phyloP scores from a whole-genome alignment of 2,113 vertebrate genomes.

The Lontra canadensis region DNA sequence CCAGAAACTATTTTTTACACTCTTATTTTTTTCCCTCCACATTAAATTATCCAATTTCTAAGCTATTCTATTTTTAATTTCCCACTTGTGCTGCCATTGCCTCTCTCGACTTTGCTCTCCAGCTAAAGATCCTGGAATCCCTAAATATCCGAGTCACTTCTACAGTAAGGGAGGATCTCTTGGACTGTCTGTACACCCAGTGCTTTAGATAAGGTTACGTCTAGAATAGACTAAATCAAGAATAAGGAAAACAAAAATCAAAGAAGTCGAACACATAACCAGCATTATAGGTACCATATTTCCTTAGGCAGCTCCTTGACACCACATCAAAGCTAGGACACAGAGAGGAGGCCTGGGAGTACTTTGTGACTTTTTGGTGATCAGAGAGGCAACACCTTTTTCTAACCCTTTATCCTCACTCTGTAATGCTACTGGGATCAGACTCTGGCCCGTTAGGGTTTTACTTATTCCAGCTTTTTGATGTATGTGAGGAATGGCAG shows the following conservation, averaged over 20 bases:
- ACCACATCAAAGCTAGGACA: neutral
- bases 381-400: neutral
- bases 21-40: neutral
- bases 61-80: neutral
- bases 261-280: neutral
- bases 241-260: neutral
- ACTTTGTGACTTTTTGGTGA: neutral
- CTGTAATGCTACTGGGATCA: neutral
- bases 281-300: neutral
- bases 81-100: neutral
- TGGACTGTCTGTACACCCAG: neutral
- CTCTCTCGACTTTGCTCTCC: neutral
- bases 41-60: neutral
- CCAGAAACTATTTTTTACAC: neutral
- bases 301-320: neutral
- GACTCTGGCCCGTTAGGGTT: neutral
- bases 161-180: neutral
- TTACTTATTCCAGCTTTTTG: constrained; percentile 1
- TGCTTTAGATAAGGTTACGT: neutral
- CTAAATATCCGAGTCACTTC: neutral
- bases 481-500: neutral
- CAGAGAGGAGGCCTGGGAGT: neutral
- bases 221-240: neutral
- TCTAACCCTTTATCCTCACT: neutral
- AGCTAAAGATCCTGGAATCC: neutral